Evolutionary conservation across 2,797 vertebrate genomes (phyloP).

Genomic region (Balearica regulorum): DNA sequence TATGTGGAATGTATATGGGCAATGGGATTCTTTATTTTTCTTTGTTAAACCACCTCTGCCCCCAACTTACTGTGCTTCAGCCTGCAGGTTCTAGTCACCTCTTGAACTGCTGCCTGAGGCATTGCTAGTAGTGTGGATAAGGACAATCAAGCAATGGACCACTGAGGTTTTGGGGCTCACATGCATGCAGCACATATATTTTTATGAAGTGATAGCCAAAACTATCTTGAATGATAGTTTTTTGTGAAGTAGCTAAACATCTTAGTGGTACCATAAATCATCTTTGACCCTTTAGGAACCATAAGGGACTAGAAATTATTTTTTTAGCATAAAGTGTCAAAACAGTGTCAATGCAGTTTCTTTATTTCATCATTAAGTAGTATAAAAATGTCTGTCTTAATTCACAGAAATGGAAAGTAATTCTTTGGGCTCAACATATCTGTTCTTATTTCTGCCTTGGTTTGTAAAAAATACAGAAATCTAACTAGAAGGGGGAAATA

Average conservation of each 20-base stretch:
- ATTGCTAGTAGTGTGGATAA: background rate
- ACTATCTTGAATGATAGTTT: background rate
- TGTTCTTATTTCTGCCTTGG: background rate
- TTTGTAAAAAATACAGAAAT: background rate
- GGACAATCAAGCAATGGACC: background rate
- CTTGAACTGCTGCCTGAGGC: background rate
- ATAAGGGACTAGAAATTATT: background rate
- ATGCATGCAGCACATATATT: accelerated
- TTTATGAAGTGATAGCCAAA: background rate
- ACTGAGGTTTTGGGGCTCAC: background rate
- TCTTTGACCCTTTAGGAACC: background rate
- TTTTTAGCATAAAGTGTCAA: background rate
- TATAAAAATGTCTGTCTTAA: background rate
- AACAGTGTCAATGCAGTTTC: background rate
- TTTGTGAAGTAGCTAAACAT: background rate
- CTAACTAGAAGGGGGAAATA: background rate
- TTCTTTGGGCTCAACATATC: background rate
- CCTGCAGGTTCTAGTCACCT: background rate
- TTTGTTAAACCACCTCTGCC: background rate
- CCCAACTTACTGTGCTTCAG: background rate
- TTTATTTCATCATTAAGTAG: background rate
- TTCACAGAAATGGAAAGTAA: background rate
- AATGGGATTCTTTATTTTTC: background rate
- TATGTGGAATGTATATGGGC: background rate
- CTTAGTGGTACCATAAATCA: background rate